phyloP scores from a whole-genome alignment of 2,797 vertebrate genomes.

The Ctenopoma multispine region DNA sequence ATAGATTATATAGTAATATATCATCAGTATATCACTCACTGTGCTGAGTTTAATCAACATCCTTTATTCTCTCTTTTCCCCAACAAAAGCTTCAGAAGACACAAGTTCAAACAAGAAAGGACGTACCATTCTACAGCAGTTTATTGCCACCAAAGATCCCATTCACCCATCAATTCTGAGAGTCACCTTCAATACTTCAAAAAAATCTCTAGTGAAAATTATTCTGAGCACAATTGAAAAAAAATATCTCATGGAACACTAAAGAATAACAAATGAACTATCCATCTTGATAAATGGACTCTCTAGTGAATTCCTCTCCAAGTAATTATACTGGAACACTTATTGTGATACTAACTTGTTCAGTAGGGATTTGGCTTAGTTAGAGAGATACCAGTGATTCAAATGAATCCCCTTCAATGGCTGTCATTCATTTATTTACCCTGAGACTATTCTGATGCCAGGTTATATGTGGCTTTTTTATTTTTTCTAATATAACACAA shows the following conservation, averaged over 20 bases:
- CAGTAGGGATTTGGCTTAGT: conserved; percentile 35
- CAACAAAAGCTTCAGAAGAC: conserved; percentile 67
- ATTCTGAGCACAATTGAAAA: conserved; percentile 56
- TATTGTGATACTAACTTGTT: conserved; percentile 61
- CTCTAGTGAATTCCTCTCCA: conserved; percentile 46
- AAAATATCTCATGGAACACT: conserved; percentile 45
- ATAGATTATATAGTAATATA: no score
- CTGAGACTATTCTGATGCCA: conserved; percentile 25
- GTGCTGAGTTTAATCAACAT: conserved; percentile 53
- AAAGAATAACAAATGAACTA: conserved; percentile 61
- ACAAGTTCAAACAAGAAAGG: conserved; percentile 73
- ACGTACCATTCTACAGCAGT: conserved; percentile 60
- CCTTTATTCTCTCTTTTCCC: conserved; percentile 31
- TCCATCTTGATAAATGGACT: conserved; percentile 63
- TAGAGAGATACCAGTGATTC: conserved; percentile 27
- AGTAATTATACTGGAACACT: conserved; percentile 70
- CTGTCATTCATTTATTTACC: conserved; percentile 18
- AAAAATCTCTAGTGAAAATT: conserved; percentile 61
- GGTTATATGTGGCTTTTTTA: conserved; percentile 41
- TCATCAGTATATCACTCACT: conserved; percentile 33
- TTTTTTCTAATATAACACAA: conserved; percentile 30
- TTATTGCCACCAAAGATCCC: conserved; percentile 73
- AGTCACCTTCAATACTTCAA: conserved; percentile 78
- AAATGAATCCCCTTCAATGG: conserved; percentile 20
- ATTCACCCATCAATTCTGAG: conserved; percentile 75